Evolutionary conservation across 2,797 vertebrate species (phyloP).

Genomic region (Valencia hispanica): DNA sequence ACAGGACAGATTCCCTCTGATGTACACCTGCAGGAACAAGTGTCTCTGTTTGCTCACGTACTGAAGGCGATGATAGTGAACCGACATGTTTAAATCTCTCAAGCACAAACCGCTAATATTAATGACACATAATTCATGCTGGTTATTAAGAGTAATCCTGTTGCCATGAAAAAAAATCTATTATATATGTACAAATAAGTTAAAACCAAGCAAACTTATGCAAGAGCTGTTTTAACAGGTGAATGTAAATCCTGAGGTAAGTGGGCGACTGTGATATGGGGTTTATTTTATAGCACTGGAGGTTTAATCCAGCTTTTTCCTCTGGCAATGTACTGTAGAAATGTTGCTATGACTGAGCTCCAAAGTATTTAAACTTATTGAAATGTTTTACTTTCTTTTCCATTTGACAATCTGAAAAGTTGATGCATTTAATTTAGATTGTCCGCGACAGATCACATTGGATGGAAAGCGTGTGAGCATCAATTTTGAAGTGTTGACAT

Average conservation of each 20-base stretch:
- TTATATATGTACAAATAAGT: conserved; percentile 24
- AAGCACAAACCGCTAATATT: conserved; percentile 9
- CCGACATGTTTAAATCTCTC: conserved; percentile 41
- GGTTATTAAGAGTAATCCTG: conserved; percentile 22
- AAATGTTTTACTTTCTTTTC: too few species aligned
- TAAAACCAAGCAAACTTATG: conserved; percentile 12
- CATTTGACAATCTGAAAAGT: too few species aligned
- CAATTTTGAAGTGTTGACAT: neutral
- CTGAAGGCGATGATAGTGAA: conserved; percentile 32
- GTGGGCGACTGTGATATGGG: conserved; percentile 15
- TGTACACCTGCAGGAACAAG: conserved; percentile 57
- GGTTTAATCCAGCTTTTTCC: neutral
- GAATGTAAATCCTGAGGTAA: conserved; percentile 40
- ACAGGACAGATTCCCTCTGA: conserved; percentile 26
- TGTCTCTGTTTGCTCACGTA: conserved; percentile 51
- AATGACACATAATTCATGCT: conserved; percentile 12
- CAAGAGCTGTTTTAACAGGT: conserved; percentile 45
- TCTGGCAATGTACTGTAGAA: too few species aligned
- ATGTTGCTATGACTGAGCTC: too few species aligned
- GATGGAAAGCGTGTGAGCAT: neutral
- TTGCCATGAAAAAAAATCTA: conserved; percentile 16
- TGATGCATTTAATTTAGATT: too few species aligned
- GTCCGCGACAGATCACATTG: too few species aligned
- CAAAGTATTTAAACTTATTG: neutral
- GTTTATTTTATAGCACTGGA: conserved; percentile 13